Evolutionary conservation across 2,888 invertebrate species (phyloP), one percentile per base, ranked within the genome.

Genomic region (Drosophila nigritarsus): DNA sequence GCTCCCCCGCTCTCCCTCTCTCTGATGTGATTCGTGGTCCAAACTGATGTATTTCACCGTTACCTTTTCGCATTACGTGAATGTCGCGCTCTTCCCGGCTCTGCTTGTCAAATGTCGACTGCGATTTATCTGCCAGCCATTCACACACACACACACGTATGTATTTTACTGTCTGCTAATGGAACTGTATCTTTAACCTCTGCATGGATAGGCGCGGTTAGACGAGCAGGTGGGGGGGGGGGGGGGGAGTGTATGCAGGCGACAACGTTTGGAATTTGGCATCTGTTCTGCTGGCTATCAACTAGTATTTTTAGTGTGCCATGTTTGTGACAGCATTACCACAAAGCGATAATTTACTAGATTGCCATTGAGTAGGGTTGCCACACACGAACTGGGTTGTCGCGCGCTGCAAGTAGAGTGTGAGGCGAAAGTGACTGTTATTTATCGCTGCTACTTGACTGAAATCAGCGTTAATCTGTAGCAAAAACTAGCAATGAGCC

Each of bases 61-160:
- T 89, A 89, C 85, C 85, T 85, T 89, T 89, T 84, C 80, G 75
- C 73, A 80, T 87, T 84, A 79, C 65, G 70, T 67, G 79, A 69
- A 70, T 85, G 82, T 80, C 78, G 78, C 73, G 61, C 68, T 64
- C 65, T 75, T 71, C 80, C 65, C 29, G 42, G 68, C 63, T 54
- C 18, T 49, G 50, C 54, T 56, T 83, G 87, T 69, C 85, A 79
- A 83, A 82, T 87, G 84, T 89, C 73, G 78, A 59, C 75, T 84
- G 87, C 85, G 80, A 86, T 86, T 86, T 86, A 86, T 86, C 80
- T 82, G 78, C 80, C 73, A 72, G 62, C 62, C 89, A 86, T 89
- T 89, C 80, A 78, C 85, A 89, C 89, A 20, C 6, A 20, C 42
- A 20, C 45, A 24, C 45, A 42, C n/a, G 40, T 9, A 5, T 40